Conservation (phyloP, 2,888 invertebrate genomes). For the Ceriagrion tenellum region DNA sequence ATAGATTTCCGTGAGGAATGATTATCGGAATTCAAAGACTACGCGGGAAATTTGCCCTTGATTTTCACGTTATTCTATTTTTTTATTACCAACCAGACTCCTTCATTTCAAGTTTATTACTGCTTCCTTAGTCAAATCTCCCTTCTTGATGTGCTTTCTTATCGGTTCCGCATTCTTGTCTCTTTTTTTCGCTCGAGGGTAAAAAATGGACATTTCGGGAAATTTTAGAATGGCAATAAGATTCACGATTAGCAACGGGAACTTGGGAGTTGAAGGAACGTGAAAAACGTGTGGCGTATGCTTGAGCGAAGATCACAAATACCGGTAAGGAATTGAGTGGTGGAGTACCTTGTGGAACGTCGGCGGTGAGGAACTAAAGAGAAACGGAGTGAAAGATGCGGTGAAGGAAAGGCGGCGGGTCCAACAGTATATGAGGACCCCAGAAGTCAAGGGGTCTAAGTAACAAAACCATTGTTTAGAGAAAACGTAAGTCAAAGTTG, state of each 20-base stretch:
- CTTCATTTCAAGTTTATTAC: too few species aligned
- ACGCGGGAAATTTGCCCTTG: too few species aligned
- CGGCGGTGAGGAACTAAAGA: not conserved
- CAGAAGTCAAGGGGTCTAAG: too few species aligned
- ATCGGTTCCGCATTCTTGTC: not conserved
- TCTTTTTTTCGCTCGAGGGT: not conserved
- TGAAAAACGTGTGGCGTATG: not conserved
- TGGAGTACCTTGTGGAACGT: not conserved
- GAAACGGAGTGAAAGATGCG: not conserved
- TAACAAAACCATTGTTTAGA: too few species aligned
- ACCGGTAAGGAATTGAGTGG: not conserved
- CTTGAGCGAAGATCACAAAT: not conserved
- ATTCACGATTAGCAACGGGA: not conserved
- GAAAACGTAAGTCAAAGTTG: too few species aligned
- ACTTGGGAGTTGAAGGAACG: not conserved
- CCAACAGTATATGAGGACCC: too few species aligned
- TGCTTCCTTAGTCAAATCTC: too few species aligned
- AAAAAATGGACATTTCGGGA: not conserved
- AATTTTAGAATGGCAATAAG: not conserved
- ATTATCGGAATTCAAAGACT: too few species aligned
- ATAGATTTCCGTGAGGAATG: too few species aligned
- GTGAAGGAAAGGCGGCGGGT: not conserved
- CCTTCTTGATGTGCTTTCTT: not conserved
- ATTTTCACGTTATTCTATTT: too few species aligned
- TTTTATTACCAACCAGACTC: too few species aligned